Base-by-base conservation (phyloP, 2,113 vertebrate species). In the Balaeniceps rex region DNA sequence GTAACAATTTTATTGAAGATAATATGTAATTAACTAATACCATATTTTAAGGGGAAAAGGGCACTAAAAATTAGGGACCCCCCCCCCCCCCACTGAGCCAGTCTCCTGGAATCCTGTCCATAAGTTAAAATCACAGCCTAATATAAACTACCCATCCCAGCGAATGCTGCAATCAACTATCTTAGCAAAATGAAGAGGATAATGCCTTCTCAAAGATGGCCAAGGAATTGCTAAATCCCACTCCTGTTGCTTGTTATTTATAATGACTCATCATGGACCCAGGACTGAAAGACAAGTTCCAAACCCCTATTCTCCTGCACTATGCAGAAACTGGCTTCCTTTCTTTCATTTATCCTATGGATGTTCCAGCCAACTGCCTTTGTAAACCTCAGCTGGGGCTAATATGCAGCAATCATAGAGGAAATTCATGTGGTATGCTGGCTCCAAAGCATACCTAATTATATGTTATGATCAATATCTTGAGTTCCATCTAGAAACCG, bases 321-420 rank as follows among this genome's bases (percentile, higher is more conserved):
- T 19, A 0, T 4, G 2, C 4, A 78, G 42, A 51, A 95, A 75
- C 23, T n/a, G 6, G 1, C 5, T 55, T 18, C 1, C 7, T 61
- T 71, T 91, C 42, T 77, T 64, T 24, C 29, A n/a, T n/a, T 68
- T 60, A 21, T n/a, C 28, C 19, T 31, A 2, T n/a, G 11, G 16
- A 82, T 70, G 14, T 57, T 91, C 31, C 77, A 84, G 61, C 14
- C 68, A 33, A 54, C 14, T 72, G 29, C n/a, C 19, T 76, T 76
- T 72, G 15, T 19, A 88, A 83, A 85, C 23, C 44, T 72, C 85
- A 85, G 13, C 57, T 79, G 46, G 26, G 46, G 64, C 14, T 64
- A 36, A 63, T 28, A 44, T 11, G 31, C 7, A 77, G 29, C 58
- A 82, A 23, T 75, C 15, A 58, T 23, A 82, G 36, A 38, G 51